Evolutionary conservation across 1,140 invertebrate genomes (phyloP).

Genomic region (Gonioctena quinquepunctata): DNA sequence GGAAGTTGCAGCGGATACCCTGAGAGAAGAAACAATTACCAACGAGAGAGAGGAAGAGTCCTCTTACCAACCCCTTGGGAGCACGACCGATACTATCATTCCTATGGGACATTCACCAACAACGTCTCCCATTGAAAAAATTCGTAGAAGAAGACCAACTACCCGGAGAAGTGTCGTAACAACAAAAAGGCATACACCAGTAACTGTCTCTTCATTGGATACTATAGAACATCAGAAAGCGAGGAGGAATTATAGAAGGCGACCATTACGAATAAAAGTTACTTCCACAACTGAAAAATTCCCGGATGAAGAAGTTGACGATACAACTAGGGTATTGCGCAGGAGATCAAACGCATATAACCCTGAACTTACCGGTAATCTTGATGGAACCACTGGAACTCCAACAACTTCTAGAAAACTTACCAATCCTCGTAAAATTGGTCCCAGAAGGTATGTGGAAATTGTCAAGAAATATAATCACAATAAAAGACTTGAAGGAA

Average conservation of each 20-base stretch:
- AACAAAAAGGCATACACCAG: conserved; percentile 17
- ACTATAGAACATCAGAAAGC: conserved; percentile 21
- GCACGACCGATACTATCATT: too few species aligned
- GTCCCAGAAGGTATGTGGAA: conserved; percentile 14
- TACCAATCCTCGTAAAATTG: background rate
- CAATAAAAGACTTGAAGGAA: conserved; percentile 37
- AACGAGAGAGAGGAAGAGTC: conserved; percentile 20
- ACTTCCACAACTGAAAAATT: conserved; percentile 24
- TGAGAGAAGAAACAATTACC: background rate
- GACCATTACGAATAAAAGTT: conserved; percentile 28
- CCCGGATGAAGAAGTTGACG: conserved; percentile 25
- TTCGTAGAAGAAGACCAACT: conserved; percentile 15
- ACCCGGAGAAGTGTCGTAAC: conserved; percentile 9
- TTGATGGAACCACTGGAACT: too few species aligned
- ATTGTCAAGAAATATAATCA: conserved; percentile 32
- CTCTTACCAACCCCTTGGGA: too few species aligned
- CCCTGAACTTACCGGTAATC: too few species aligned
- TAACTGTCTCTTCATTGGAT: background rate
- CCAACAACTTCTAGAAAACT: background rate
- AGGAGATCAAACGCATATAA: conserved; percentile 28
- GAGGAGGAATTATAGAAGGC: conserved; percentile 35
- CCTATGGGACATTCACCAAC: too few species aligned
- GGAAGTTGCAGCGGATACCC: background rate
- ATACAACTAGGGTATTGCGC: conserved; percentile 25
- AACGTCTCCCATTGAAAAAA: background rate